Evolutionary conservation across 2,888 invertebrate species (phyloP).

Genomic region (Xestia rhomboidea): DNA sequence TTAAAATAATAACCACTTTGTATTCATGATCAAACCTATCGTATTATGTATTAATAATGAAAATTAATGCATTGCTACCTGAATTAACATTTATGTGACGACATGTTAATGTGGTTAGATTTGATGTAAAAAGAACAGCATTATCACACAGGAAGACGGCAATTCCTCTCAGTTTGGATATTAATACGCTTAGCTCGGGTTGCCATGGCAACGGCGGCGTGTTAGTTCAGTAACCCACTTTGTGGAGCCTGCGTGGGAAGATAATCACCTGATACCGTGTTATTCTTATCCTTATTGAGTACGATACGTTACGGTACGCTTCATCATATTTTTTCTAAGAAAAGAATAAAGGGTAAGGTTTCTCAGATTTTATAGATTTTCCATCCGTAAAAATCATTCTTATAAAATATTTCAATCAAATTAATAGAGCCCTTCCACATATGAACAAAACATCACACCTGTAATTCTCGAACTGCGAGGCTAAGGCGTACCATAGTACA

Average conservation of each 20-base stretch:
- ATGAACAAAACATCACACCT: not conserved
- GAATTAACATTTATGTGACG: not conserved
- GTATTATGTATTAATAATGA: not conserved
- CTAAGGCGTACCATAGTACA: not conserved
- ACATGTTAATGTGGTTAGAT: not conserved
- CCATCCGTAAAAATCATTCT: not conserved
- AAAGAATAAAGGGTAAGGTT: not conserved
- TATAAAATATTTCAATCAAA: not conserved
- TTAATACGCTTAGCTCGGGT: slow-evolving; percentile 28
- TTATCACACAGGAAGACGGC: not conserved
- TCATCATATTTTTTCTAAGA: not conserved
- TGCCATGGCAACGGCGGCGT: slow-evolving; percentile 30
- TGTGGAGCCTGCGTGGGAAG: slow-evolving; percentile 43
- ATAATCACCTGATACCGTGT: slow-evolving; percentile 53
- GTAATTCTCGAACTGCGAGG: not conserved
- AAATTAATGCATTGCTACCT: slow-evolving; percentile 4
- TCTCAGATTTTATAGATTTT: not conserved
- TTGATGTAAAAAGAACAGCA: not conserved
- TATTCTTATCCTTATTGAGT: slow-evolving; percentile 50
- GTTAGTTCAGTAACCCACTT: slow-evolving; percentile 59
- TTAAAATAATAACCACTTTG: slow-evolving; percentile 17
- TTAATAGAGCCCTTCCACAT: not conserved
- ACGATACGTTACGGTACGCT: slow-evolving; percentile 6
- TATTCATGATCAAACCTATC: slow-evolving; percentile 23
- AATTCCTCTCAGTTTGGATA: slow-evolving; percentile 4